Evolutionary conservation across 2,888 invertebrate species (phyloP).

Genomic region (Tenthredo livida): DNA sequence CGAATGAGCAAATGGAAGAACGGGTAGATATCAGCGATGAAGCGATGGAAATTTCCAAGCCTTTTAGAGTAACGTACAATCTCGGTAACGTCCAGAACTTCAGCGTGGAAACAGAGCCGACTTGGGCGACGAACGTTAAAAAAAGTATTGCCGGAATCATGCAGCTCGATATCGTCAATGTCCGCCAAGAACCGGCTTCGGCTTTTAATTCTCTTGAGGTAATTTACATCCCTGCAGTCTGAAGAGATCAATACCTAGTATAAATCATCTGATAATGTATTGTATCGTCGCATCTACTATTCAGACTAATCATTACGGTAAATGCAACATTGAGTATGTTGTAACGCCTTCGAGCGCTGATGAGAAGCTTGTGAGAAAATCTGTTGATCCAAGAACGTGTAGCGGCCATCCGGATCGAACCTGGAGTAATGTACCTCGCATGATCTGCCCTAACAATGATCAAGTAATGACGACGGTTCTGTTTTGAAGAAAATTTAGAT

Average conservation of each 20-base stretch:
- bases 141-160: conserved; percentile 84
- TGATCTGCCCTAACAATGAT: conserved; percentile 74
- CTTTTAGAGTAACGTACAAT: conserved; percentile 70
- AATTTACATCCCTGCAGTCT: conserved; percentile 56
- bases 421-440: conserved; percentile 75
- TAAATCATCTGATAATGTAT: background rate
- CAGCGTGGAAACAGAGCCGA: conserved; percentile 78
- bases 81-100: conserved; percentile 72
- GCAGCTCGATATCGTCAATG: conserved; percentile 79
- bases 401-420: conserved; percentile 69
- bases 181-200: conserved; percentile 59
- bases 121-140: conserved; percentile 86
- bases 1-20: conserved; percentile 59
- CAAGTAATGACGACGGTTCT: conserved; percentile 68
- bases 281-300: conserved; percentile 12
- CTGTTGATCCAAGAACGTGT: conserved; percentile 76
- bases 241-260: background rate
- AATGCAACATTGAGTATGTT: conserved; percentile 76
- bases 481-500: background rate
- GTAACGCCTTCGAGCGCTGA: conserved; percentile 65
- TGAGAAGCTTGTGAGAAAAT: conserved; percentile 73
- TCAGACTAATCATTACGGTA: conserved; percentile 76
- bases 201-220: conserved; percentile 74
- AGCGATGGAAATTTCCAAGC: conserved; percentile 68
- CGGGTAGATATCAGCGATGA: conserved; percentile 60